Conservation (phyloP, 2,888 invertebrate species). For the Dimorphilus gyrociliatus region DNA sequence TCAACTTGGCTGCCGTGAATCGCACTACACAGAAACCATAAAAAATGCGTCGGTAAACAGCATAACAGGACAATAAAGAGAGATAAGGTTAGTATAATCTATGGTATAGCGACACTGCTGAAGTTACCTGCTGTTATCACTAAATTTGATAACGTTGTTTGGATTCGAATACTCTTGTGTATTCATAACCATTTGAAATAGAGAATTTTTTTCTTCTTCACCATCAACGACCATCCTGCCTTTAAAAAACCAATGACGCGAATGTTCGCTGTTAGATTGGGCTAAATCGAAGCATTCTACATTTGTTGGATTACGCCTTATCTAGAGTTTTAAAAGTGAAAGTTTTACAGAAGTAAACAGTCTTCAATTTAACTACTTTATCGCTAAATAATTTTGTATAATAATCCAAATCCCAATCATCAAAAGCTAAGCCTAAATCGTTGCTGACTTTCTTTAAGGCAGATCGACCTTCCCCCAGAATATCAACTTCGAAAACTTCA, state of each 20-base stretch:
- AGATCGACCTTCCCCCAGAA: constrained; percentile 55
- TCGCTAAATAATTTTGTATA: constrained; percentile 70
- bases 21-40: constrained; percentile 46
- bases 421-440: constrained; percentile 68
- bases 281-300: constrained; percentile 95
- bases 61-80: no score
- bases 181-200: constrained; percentile 78
- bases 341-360: no score
- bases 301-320: constrained; percentile 79
- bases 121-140: constrained; percentile 74
- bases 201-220: constrained; percentile 54
- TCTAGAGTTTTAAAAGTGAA: no score
- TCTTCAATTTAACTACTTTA: no score
- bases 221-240: constrained; percentile 65
- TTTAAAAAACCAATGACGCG: constrained; percentile 96
- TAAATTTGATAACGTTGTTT: constrained; percentile 91
- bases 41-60: neutral
- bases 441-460: constrained; percentile 66
- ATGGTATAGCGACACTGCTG: constrained; percentile 1
- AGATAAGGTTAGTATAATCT: neutral
- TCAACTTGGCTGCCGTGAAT: constrained; percentile 62
- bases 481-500: constrained; percentile 64
- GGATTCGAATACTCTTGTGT: constrained; percentile 68
- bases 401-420: constrained; percentile 75
- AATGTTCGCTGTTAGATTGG: constrained; percentile 91